These are phyloP conservation scores for Xenus cinereus DNA, from an alignment of 2,113 vertebrate species.

Conservation along the genomic window DNA sequence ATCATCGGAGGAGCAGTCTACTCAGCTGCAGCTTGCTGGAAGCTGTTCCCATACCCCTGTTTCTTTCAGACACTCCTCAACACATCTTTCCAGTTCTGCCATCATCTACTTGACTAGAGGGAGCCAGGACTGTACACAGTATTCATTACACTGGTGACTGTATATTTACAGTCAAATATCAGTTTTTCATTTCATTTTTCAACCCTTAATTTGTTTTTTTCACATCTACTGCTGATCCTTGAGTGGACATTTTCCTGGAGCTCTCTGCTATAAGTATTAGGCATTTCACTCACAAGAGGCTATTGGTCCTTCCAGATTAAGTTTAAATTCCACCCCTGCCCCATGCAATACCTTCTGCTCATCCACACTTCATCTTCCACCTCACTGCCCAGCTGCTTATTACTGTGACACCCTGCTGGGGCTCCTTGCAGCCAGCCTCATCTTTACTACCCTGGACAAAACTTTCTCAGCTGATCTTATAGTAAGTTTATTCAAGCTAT, in stretches of 20 bases:
- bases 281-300: neutral
- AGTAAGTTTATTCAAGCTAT: neutral
- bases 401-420: neutral
- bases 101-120: neutral
- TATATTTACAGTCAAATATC: neutral
- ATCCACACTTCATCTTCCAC: neutral
- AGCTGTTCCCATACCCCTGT: neutral
- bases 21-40: neutral
- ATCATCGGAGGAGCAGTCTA: neutral
- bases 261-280: neutral
- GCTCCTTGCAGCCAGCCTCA: neutral
- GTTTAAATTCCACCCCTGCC: neutral
- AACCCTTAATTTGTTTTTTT: neutral
- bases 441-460: neutral
- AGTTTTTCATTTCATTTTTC: neutral
- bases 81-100: neutral
- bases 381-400: neutral
- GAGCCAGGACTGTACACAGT: rapidly evolving
- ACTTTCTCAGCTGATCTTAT: neutral
- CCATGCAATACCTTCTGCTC: neutral
- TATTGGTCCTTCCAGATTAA: neutral
- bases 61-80: neutral
- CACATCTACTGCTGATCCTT: neutral
- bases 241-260: neutral
- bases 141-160: neutral